phyloP scores from a whole-genome alignment of 1,140 invertebrate genomes.

The Monochamus saltuarius region DNA sequence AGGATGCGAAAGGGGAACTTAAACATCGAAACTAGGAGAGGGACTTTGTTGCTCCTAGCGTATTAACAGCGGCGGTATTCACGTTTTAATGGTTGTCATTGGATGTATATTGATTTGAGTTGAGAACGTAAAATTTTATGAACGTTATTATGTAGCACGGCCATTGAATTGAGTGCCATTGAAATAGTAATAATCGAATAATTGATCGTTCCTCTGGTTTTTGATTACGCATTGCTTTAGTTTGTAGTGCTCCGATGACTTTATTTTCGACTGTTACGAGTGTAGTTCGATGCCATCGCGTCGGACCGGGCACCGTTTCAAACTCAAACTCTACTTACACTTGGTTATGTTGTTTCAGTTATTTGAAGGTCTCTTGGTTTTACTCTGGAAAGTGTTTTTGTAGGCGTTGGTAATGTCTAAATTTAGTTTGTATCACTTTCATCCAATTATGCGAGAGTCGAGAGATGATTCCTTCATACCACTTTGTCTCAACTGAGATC shows the following conservation, averaged over 20 bases:
- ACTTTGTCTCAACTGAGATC: too few species aligned
- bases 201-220: constrained; percentile 38
- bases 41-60: constrained; percentile 4
- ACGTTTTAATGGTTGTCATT: constrained; percentile 32
- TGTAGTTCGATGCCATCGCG: too few species aligned
- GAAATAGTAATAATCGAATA: constrained; percentile 42
- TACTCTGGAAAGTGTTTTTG: too few species aligned
- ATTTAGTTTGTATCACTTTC: too few species aligned
- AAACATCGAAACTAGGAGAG: background rate
- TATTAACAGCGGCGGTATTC: constrained; percentile 19
- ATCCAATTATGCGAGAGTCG: too few species aligned
- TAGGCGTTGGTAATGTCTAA: too few species aligned
- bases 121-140: constrained; percentile 44
- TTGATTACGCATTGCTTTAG: constrained; percentile 32
- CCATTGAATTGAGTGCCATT: constrained; percentile 39
- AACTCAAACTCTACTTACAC: too few species aligned
- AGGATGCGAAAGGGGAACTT: constrained; percentile 11
- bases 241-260: constrained; percentile 15
- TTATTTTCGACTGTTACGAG: constrained; percentile 6
- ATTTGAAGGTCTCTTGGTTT: too few species aligned
- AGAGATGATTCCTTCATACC: too few species aligned
- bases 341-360: too few species aligned
- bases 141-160: constrained; percentile 40
- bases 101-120: constrained; percentile 36
- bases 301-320: too few species aligned